A percentile compares a stretch with the other conserved stretches of the same genome.
Evolutionary conservation across 2,113 vertebrate species (phyloP).

Genomic region (Carlito syrichta): DNA sequence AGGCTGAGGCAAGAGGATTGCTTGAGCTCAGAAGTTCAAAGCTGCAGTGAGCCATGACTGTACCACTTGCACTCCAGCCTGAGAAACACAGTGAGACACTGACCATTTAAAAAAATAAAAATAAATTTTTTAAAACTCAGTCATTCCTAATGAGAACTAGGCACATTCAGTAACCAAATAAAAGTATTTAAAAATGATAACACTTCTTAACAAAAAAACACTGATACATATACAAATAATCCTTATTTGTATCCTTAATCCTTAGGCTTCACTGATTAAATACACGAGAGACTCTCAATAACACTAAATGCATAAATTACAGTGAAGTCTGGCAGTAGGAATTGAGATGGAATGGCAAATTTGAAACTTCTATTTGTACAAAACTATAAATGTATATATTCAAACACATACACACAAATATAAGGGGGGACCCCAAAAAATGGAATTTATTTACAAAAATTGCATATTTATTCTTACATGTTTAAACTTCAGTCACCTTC

Average conservation of each 20-base stretch:
- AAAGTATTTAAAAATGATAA: constrained; percentile 23
- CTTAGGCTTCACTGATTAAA: not conserved
- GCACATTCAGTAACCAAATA: not conserved
- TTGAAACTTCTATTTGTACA: not conserved
- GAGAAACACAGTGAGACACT: no score
- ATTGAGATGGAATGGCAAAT: not conserved
- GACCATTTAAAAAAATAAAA: no score
- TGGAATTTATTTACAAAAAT: no score
- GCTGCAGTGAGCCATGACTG: no score
- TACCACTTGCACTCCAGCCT: no score
- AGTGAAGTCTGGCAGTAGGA: not conserved
- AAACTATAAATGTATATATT: not conserved
- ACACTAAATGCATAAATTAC: not conserved
- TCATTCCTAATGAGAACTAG: not conserved
- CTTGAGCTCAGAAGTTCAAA: no score
- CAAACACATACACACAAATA: not conserved
- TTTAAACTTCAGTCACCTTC: no score
- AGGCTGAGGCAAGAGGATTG: no score
- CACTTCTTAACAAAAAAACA: not conserved
- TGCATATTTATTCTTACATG: no score
- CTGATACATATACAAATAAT: constrained; percentile 2
- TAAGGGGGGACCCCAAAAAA: no score
- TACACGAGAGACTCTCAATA: not conserved
- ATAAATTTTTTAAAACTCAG: no score
- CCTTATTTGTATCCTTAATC: no score